phyloP scores from a whole-genome alignment of 2,888 invertebrate species.

The Urechis unicinctus region DNA sequence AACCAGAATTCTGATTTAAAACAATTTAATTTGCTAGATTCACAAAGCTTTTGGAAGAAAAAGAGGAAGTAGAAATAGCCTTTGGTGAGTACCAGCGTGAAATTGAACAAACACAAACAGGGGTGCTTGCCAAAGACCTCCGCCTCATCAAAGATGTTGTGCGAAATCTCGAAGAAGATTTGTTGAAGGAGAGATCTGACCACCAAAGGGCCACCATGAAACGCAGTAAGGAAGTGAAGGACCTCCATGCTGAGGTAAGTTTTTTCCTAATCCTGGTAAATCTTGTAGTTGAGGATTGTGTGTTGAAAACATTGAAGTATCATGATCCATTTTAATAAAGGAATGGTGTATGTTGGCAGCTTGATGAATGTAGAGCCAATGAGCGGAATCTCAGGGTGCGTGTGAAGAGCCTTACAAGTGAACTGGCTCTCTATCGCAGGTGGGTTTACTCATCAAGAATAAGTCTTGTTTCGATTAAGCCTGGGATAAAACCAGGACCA shows the following conservation, averaged over 20 bases:
- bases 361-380: slow-evolving; percentile 44
- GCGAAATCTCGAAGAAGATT: slow-evolving; percentile 41
- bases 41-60: slow-evolving; percentile 33
- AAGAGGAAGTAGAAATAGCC: slow-evolving; percentile 40
- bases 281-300: not conserved
- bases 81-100: slow-evolving; percentile 35
- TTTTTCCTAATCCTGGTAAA: not conserved
- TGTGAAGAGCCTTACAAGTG: slow-evolving; percentile 47
- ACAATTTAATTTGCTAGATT: slow-evolving; percentile 17
- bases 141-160: slow-evolving; percentile 39
- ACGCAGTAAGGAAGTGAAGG: slow-evolving; percentile 38
- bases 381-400: slow-evolving; percentile 42
- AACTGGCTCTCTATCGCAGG: slow-evolving; percentile 43
- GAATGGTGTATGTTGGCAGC: slow-evolving; percentile 24
- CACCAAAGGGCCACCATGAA: slow-evolving; percentile 37
- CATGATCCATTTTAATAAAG: not conserved
- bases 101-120: slow-evolving; percentile 30
- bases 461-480: too few relatives aligned
- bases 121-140: slow-evolving; percentile 37
- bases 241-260: slow-evolving; percentile 38
- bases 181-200: slow-evolving; percentile 42
- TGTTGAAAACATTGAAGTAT: not conserved
- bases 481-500: too few relatives aligned
- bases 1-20: not conserved
- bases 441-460: too few relatives aligned